These are phyloP conservation scores for Hydra vulgaris DNA, from an alignment of 30 jellyfish, hydroid and myxozoan genomes.

Conservation along the genomic window DNA sequence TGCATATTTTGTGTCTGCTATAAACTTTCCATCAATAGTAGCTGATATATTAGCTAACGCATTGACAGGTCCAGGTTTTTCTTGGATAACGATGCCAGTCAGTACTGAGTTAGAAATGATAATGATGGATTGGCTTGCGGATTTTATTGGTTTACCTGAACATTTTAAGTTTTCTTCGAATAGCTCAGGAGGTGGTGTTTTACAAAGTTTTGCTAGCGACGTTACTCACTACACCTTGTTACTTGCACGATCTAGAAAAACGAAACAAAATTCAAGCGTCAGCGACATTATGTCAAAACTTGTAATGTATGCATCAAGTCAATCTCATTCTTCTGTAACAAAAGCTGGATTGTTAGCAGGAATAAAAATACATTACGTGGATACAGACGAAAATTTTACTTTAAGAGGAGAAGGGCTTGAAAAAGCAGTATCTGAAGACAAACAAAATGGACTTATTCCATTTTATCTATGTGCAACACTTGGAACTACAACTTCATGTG, in stretches of 20 bases:
- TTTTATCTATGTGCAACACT: conserved; percentile 19
- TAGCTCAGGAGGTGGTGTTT: background rate
- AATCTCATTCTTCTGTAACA: background rate
- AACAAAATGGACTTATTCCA: conserved; percentile 24
- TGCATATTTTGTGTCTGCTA: conserved; percentile 28
- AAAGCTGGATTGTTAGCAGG: background rate
- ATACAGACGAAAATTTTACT: background rate
- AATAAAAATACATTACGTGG: background rate
- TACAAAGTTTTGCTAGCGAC: background rate
- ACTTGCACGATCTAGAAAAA: background rate
- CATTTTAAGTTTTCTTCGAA: background rate
- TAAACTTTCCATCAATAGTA: conserved; percentile 25
- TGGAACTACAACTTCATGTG: conserved; percentile 28
- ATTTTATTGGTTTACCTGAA: conserved; percentile 18
- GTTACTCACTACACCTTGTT: background rate
- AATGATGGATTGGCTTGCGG: conserved; percentile 15
- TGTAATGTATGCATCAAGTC: background rate
- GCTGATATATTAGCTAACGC: conserved; percentile 26
- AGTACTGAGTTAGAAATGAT: conserved; percentile 12
- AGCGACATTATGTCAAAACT: background rate
- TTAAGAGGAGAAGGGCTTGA: background rate
- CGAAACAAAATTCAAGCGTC: background rate
- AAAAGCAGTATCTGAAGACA: conserved; percentile 13
- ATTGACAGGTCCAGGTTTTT: conserved; percentile 26
- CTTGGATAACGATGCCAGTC: conserved; percentile 24